A percentile compares a stretch with the other conserved stretches of the same genome.
phyloP scores from a whole-genome alignment of 2,113 vertebrate genomes.

The Prinia subflava region DNA sequence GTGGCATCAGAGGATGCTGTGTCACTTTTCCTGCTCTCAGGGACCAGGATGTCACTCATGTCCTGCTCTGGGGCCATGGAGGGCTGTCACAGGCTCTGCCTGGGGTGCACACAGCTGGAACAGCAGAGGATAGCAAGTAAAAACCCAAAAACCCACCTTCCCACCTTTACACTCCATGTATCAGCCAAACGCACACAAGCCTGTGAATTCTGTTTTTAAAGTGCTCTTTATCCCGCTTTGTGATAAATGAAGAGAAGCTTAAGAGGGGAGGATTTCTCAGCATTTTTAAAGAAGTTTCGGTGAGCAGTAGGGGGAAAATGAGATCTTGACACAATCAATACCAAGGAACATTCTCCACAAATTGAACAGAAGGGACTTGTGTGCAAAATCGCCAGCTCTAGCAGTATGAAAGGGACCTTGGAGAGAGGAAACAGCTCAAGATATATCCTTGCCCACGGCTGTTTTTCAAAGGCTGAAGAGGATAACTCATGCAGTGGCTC shows the following conservation, averaged over 20 bases:
- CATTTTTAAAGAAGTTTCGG: not conserved
- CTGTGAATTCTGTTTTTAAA: not conserved
- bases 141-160: not conserved
- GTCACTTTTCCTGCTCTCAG: not conserved
- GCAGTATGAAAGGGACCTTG: not conserved
- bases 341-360: not conserved
- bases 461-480: not conserved
- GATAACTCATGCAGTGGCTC: not conserved
- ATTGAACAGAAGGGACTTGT: not conserved
- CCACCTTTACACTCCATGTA: not conserved
- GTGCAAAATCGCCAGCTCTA: not conserved
- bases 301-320: not conserved
- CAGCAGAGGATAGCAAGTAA: not conserved
- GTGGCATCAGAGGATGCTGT: not conserved
- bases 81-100: not conserved
- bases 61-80: not conserved
- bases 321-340: not conserved
- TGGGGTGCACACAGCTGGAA: not conserved
- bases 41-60: not conserved
- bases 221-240: not conserved
- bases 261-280: not conserved
- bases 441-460: not conserved
- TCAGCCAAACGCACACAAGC: not conserved
- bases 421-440: not conserved
- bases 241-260: not conserved